These are phyloP conservation scores for Terrapene triunguis DNA, from an alignment of 2,113 vertebrate species.

Conservation along the genomic window DNA sequence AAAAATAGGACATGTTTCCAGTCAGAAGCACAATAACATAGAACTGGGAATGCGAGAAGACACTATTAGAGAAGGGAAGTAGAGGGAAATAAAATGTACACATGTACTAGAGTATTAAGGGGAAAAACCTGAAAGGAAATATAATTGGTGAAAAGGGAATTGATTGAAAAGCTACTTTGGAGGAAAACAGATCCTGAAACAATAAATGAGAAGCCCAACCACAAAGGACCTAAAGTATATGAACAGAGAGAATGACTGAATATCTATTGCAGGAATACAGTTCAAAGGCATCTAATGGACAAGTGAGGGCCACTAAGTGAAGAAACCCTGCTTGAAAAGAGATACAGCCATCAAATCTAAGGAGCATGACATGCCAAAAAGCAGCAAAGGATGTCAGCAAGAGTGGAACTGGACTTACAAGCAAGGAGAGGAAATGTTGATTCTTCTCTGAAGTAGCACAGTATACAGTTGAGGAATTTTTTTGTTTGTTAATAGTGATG, in stretches of 20 bases:
- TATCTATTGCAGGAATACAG: neutral
- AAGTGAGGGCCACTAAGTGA: neutral
- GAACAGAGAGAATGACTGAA: neutral
- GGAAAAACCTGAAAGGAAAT: neutral
- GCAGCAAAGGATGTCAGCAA: neutral
- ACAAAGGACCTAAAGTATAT: neutral
- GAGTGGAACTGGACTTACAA: too few relatives aligned
- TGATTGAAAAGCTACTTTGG: neutral
- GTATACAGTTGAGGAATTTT: neutral
- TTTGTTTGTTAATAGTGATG: neutral
- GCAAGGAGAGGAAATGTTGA: neutral
- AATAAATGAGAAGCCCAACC: neutral
- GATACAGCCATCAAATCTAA: neutral
- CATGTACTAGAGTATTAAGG: neutral
- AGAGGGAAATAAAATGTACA: neutral
- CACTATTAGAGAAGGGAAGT: neutral
- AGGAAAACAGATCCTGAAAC: neutral
- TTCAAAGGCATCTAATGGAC: neutral
- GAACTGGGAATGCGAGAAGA: neutral
- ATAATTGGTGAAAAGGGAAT: neutral
- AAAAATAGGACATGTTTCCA: neutral
- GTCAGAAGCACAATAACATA: neutral
- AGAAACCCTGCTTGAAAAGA: neutral
- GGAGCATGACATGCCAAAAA: neutral
- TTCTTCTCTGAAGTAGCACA: neutral